These are phyloP conservation scores for Marisa cornuarietis DNA, from an alignment of 1,140 invertebrate species.

Conservation along the genomic window DNA sequence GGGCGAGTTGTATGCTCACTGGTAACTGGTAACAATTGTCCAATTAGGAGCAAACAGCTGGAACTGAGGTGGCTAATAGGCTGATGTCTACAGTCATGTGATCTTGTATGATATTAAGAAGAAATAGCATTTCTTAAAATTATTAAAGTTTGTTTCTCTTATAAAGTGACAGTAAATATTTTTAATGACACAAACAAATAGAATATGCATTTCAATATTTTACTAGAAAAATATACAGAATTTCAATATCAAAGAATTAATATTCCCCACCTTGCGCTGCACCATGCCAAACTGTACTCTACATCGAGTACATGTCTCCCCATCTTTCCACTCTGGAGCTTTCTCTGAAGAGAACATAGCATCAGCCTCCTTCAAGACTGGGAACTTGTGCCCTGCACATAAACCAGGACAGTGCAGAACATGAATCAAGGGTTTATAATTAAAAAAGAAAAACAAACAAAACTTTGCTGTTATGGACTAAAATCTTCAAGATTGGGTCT, in stretches of 20 bases:
- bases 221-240: not conserved
- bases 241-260: not conserved
- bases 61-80: no score
- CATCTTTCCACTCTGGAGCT: conserved; percentile 97
- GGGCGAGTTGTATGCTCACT: no score
- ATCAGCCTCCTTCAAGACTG: conserved; percentile 92
- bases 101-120: not conserved
- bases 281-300: conserved; percentile 83
- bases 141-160: not conserved
- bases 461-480: no score
- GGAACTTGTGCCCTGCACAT: conserved; percentile 82
- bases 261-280: conserved; percentile 76
- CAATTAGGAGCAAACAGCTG: no score
- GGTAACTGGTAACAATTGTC: no score
- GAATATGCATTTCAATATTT: not conserved
- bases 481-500: no score
- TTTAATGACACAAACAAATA: not conserved
- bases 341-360: conserved; percentile 98
- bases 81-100: no score
- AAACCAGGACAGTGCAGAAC: not conserved
- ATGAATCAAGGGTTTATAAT: no score
- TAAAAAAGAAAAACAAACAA: no score
- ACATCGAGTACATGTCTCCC: conserved; percentile 92
- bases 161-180: not conserved
- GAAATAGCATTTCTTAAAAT: not conserved